These are phyloP conservation scores for Dynastes grantii DNA, from an alignment of 2,888 invertebrate genomes.

Conservation along the genomic window DNA sequence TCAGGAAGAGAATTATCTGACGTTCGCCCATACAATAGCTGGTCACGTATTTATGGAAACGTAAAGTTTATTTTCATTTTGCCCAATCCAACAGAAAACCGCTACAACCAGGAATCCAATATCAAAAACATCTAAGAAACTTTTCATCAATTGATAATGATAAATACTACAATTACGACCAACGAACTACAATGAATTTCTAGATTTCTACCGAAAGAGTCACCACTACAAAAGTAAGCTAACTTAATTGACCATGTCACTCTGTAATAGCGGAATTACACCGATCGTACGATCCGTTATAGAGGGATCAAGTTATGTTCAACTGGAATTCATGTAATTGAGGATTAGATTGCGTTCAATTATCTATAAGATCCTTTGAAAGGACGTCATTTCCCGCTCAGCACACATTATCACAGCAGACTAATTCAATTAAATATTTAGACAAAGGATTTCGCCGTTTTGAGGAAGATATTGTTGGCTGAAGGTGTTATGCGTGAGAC, in stretches of 20 bases:
- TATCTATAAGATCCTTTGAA: constrained; percentile 32
- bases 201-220: too few species aligned
- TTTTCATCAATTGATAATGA: too few species aligned
- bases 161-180: too few species aligned
- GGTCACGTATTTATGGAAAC: too few species aligned
- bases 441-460: not conserved
- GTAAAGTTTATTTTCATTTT: too few species aligned
- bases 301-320: constrained; percentile 26
- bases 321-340: constrained; percentile 12
- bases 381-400: constrained; percentile 19
- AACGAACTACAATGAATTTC: too few species aligned
- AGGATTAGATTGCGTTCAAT: constrained; percentile 25
- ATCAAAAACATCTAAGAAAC: too few species aligned
- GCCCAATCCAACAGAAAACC: too few species aligned
- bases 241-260: constrained; percentile 11
- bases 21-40: too few species aligned
- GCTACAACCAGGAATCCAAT: too few species aligned
- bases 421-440: constrained; percentile 28
- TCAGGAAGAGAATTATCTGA: too few species aligned
- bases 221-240: not conserved
- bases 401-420: not conserved
- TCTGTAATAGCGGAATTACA: constrained; percentile 12
- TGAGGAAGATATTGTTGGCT: not conserved
- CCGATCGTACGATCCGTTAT: not conserved
- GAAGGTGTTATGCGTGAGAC: not conserved